Evolutionary conservation across 2,113 vertebrate genomes (phyloP).

Genomic region (Carassius auratus): DNA sequence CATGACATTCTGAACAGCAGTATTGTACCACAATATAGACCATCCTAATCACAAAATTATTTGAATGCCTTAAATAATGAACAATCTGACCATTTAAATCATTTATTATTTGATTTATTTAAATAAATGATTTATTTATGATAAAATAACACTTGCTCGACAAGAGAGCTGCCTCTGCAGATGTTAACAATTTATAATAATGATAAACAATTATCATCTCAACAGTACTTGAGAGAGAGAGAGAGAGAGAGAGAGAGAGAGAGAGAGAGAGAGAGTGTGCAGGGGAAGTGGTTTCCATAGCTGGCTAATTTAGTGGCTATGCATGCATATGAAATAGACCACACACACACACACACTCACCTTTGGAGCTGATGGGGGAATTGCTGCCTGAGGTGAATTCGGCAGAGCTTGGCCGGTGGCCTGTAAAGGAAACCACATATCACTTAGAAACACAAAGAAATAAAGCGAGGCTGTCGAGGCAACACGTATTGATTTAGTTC

Average conservation of each 20-base stretch:
- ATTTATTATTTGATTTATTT: neutral
- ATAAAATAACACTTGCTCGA: neutral
- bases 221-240: neutral
- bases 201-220: neutral
- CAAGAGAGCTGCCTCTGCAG: neutral
- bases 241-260: neutral
- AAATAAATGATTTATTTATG: no score
- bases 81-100: no score
- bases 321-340: conserved; percentile 2
- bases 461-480: neutral
- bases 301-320: neutral
- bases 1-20: no score
- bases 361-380: conserved; percentile 83
- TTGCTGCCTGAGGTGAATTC: conserved; percentile 81
- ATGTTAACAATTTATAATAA: no score
- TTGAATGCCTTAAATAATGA: neutral
- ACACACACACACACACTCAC: conserved; percentile 61
- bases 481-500: conserved; percentile 36
- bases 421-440: conserved; percentile 46
- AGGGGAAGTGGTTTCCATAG: neutral
- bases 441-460: conserved; percentile 1
- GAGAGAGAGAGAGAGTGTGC: neutral
- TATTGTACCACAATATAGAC: no score
- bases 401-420: conserved; percentile 75
- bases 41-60: neutral